phyloP scores from a whole-genome alignment of 2,113 vertebrate species.

The Triplophysa siluroides region DNA sequence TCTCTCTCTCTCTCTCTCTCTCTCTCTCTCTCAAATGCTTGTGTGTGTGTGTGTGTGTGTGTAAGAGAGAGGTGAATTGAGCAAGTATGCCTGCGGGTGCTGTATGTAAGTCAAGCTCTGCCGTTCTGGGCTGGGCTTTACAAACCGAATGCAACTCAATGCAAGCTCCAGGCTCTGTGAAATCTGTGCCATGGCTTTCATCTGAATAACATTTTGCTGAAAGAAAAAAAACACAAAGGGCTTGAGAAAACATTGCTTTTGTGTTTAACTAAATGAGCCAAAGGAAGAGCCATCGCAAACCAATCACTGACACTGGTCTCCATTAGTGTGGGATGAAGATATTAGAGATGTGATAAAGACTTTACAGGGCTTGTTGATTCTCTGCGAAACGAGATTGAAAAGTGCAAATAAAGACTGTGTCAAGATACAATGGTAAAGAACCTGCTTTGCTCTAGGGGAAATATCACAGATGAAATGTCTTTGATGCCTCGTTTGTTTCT shows the following conservation, averaged over 20 bases:
- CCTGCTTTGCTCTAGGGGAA: background rate
- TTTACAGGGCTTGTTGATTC: background rate
- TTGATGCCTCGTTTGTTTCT: too few relatives aligned
- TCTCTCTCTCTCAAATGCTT: background rate
- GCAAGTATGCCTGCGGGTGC: conserved; percentile 42
- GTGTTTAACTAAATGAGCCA: background rate
- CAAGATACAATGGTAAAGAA: background rate
- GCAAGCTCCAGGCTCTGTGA: background rate
- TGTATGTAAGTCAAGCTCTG: conserved; percentile 38
- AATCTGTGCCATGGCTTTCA: conserved; percentile 17
- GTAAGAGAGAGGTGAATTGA: conserved; percentile 23
- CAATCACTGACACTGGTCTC: background rate
- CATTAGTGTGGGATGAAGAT: background rate
- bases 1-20: too few relatives aligned
- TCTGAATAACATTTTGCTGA: background rate
- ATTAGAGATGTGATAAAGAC: background rate
- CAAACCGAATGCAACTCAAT: background rate
- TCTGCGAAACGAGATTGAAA: background rate
- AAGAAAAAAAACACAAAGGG: conserved; percentile 2
- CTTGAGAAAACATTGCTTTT: background rate
- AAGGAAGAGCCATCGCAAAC: background rate
- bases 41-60: background rate
- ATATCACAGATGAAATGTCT: too few relatives aligned
- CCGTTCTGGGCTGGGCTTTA: background rate
- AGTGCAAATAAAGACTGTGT: background rate